Evolutionary conservation across 2,888 invertebrate genomes (phyloP), one percentile per base, ranked within the genome.

Genomic region (Oasisia sp.): DNA sequence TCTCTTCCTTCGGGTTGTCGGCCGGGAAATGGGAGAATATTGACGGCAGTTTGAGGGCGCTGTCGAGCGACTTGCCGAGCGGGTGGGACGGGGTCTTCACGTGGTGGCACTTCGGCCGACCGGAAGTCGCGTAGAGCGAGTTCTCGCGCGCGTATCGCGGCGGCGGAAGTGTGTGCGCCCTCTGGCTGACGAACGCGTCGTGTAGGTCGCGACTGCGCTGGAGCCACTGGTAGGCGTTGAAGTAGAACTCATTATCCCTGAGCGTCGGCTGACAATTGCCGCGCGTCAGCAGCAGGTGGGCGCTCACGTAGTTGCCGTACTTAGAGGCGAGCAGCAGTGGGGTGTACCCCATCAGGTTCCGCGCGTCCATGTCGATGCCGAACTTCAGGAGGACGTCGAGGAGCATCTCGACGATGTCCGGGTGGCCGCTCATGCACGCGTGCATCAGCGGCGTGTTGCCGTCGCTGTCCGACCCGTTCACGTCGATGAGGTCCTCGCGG

Each of bases 401-500:
- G 92, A 95, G 94, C 44, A 94, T 93, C 12, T 95, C 94, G 32
- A 95, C 95, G 45, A 96, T 94, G 19, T 93, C 93, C 0, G 95
- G 95, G 91, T 95, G 95, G 11, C 95, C 95, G 91, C 95, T 94
- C n/a, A 94, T 93, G 3, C 95, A 94, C 0, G 95, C 95, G 91
- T 95, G 95, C 92, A 95, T 95, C 27, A 96, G 93, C 0, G 96
- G 95, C 7, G 95, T 95, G 93, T 95, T 95, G 0, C 96, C 96
- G 92, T 96, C 96, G 92, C 95, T 96, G 93, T 96, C 96, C 0
- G 94, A 94, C 90, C 94, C 95, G 74, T 94, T 95, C 19, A 96
- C 94, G 92, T 95, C 95, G 58, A 95, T 92, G 58, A 95, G 94
- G 91, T 95, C 96, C 91, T 95, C 95, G 89, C 93, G 93, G 4